Evolutionary conservation across 2,888 invertebrate species (phyloP).

Genomic region (Nemotelus nigrinus): DNA sequence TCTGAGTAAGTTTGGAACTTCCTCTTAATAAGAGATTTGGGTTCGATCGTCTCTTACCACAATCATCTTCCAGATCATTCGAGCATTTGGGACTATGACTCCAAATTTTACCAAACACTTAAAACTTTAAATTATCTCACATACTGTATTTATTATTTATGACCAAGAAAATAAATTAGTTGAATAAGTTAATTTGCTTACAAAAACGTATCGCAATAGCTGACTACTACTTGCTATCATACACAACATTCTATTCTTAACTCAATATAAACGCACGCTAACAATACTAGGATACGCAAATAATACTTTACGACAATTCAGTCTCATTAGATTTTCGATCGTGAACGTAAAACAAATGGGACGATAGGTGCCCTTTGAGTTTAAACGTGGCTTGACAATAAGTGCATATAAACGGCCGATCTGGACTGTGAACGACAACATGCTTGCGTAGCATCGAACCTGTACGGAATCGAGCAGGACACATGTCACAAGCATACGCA

Average conservation of each 20-base stretch:
- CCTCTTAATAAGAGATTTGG: too few species aligned
- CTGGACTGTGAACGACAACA: constrained; percentile 29
- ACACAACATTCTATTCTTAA: not conserved
- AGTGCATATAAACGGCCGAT: constrained; percentile 12
- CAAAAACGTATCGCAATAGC: not conserved
- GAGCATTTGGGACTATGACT: too few species aligned
- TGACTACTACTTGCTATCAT: constrained; percentile 7
- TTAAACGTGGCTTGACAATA: constrained; percentile 19
- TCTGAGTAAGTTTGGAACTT: too few species aligned
- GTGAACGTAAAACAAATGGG: constrained; percentile 31
- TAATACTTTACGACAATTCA: not conserved
- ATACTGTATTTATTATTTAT: not conserved
- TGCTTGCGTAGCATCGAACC: constrained; percentile 31
- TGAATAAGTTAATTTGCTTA: constrained; percentile 8
- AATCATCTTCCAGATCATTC: too few species aligned
- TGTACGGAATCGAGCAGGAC: constrained; percentile 24
- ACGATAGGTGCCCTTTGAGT: constrained; percentile 26
- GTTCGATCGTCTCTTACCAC: too few species aligned
- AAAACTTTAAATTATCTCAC: too few species aligned
- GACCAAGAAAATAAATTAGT: not conserved
- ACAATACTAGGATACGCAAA: too few species aligned
- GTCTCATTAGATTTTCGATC: constrained; percentile 7
- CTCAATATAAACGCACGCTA: not conserved
- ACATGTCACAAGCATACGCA: constrained; percentile 23
- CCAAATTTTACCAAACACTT: too few species aligned